These are phyloP conservation scores for Acanthococcus lagerstroemiae DNA, from an alignment of 2,888 invertebrate species.

Conservation along the genomic window DNA sequence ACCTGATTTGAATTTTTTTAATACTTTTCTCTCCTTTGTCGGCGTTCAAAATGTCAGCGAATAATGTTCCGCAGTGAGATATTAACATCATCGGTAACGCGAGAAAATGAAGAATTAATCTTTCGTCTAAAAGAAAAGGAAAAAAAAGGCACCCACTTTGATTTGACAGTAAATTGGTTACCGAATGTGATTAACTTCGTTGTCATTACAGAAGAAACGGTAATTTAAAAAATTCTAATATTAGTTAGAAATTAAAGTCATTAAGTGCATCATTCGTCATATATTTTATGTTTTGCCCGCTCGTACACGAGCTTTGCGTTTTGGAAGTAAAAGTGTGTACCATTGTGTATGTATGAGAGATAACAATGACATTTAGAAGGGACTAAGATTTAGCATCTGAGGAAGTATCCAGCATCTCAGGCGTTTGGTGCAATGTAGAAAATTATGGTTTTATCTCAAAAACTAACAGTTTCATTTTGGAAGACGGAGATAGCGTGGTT, in stretches of 20 bases:
- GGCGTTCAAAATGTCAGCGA: slow-evolving; percentile 28
- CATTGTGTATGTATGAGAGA: background rate
- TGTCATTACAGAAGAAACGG: slow-evolving; percentile 22
- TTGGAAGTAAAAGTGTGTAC: slow-evolving; percentile 8
- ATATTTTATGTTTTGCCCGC: background rate
- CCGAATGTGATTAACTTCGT: slow-evolving; percentile 26
- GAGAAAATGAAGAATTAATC: slow-evolving; percentile 26
- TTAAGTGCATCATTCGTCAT: slow-evolving; percentile 23
- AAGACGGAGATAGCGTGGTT: no score
- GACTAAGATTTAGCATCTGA: background rate
- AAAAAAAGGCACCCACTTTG: background rate
- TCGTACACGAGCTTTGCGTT: background rate
- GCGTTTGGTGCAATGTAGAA: background rate
- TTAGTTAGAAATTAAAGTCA: slow-evolving; percentile 28
- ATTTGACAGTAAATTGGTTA: slow-evolving; percentile 26
- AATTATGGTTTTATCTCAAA: background rate
- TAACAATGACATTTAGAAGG: background rate
- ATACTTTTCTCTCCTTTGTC: slow-evolving; percentile 11
- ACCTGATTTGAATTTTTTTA: background rate
- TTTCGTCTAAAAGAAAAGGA: background rate
- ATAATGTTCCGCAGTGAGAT: slow-evolving; percentile 22
- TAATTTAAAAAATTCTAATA: slow-evolving; percentile 29
- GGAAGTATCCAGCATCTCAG: background rate
- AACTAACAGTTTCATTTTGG: no score
- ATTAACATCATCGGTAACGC: slow-evolving; percentile 15